phyloP scores from a whole-genome alignment of 2,113 vertebrate genomes.

The Ardeotis arabs region DNA sequence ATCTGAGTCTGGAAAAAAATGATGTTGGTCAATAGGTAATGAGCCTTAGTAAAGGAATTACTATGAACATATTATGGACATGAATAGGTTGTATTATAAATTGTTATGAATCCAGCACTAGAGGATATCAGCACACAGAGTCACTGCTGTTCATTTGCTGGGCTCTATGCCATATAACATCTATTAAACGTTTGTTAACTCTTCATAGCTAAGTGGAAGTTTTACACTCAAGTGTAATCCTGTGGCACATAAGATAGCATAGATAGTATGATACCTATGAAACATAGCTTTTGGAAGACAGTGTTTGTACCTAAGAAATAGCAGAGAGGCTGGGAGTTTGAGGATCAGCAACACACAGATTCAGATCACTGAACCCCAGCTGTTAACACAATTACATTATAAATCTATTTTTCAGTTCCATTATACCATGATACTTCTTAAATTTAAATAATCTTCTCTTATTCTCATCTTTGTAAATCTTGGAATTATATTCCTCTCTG shows the following conservation, averaged over 20 bases:
- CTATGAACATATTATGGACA: neutral
- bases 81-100: neutral
- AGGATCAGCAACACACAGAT: neutral
- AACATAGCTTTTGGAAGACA: neutral
- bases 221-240: neutral
- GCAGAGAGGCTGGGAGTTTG: neutral
- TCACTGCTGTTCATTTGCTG: neutral
- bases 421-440: neutral
- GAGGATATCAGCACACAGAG: neutral
- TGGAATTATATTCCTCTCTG: neutral
- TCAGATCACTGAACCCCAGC: neutral
- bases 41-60: neutral
- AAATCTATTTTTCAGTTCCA: neutral
- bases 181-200: neutral
- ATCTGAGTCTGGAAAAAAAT: neutral
- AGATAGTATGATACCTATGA: neutral
- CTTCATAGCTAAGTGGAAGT: neutral
- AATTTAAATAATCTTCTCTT: neutral
- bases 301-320: neutral
- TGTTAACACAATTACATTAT: neutral
- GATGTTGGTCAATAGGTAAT: neutral
- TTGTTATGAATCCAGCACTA: neutral
- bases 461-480: neutral
- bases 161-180: neutral
- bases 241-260: neutral